Base-by-base conservation (phyloP, 2,797 vertebrate species). In the Stomatorhinus walkeri region DNA sequence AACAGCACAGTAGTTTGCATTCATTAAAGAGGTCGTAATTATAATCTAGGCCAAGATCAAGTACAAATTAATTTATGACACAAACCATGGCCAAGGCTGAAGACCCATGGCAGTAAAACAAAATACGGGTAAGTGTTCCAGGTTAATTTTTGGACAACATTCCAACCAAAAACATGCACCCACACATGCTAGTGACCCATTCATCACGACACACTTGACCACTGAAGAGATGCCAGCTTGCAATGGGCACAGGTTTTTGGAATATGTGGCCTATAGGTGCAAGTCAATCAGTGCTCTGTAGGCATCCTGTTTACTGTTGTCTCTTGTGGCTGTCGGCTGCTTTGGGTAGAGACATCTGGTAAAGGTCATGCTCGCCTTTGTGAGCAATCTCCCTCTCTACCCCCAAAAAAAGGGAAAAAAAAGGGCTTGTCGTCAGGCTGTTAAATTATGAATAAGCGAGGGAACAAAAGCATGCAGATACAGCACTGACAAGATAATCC, bases 381-480 rank as follows among this genome's bases (percentile, higher is more conserved):
- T 96, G 95, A 96, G 94, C 94, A 94, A 95, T 59, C 86, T 36
- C 36, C 86, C 36, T 43, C 56, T 59, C 19, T 56, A 36, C 59
- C 84, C 84, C 79, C 19, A 22, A 28, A 49, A 88, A 64, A 85
- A 51, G 68, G n/a, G 28, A 48, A 87, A 64, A 87, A 64, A 87
- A 64, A 88, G 96, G 95, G 95, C 95, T 95, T 95, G 94, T 95
- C 95, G 95, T 96, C 95, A 96, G 96, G 94, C 95, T 95, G 94
- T 94, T 96, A 96, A 96, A 96, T 96, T 96, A 96, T 96, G 96
- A 96, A 96, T 96, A 96, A 96, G 95, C 94, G 96, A 96, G 95
- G 95, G 95, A 96, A 96, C 96, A 96, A 96, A 96, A 96, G 96
- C 95, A 95, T 95, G 94, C 96, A 96, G 96, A 96, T 96, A 96